Base-by-base conservation (phyloP, 2,797 vertebrate genomes). In the Alauda arvensis region DNA sequence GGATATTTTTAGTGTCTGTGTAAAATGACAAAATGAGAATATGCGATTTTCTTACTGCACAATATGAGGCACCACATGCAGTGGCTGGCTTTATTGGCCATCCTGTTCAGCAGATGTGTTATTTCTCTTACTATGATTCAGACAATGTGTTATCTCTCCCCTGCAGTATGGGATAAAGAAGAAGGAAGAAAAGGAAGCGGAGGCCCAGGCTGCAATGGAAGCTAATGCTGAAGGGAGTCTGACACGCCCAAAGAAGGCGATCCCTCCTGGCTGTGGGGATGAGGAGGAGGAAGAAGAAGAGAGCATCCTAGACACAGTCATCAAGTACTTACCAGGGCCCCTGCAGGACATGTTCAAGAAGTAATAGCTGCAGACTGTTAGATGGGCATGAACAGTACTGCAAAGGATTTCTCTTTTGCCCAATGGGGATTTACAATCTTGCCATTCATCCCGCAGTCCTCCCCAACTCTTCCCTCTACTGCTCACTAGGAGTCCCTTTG, bases 331-430 rank as follows among this genome's bases (percentile, higher is more conserved):
- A 92, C 99, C 99, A 3, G 98, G 99, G 25, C 98, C 99, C 10
- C 98, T 99, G 94, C 98, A 99, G 97, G 99, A 99, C 97, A 99
- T 99, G 97, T 99, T 99, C 97, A 99, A 99, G 97, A 99, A 99
- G 97, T 99, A 98, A 97, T 63, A 77, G 60, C 68, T 59, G 66
- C 91, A 94, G 90, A 92, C 94, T 95, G 94, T 95, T 91, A 94
- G 84, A 91, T 93, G 95, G 94, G 95, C 87, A 94, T 84, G 77
- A 95, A 96, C 94, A 95, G 95, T 94, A 89, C 93, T 96, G 95
- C 93, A 95, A 96, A 94, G 91, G 91, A 95, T 94, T 95, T 96
- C 83, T 95, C 93, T 94, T 95, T 95, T 92, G 83, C 93, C 79
- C 85, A 92, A 94, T 92, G 96, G 95, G 95, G 94, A 96, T 96